phyloP scores from a whole-genome alignment of 2,888 invertebrate genomes.

The Noctua fimbriata region DNA sequence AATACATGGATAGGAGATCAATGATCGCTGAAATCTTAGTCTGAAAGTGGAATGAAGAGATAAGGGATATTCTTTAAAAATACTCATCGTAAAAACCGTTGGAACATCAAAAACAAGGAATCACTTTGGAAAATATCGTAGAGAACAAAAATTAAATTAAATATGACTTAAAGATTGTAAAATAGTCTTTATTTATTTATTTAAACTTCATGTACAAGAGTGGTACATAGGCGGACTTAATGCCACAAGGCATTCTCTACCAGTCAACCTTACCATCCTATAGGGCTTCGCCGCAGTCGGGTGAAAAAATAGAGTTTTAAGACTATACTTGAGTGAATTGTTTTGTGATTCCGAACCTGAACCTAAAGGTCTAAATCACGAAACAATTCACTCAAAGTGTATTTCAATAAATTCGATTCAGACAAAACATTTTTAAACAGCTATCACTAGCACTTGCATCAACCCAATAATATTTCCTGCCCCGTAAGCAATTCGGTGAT shows the following conservation, averaged over 20 bases:
- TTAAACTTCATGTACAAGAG: no score
- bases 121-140: background rate
- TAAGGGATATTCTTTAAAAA: background rate
- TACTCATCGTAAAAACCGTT: background rate
- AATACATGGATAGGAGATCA: background rate
- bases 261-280: no score
- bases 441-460: background rate
- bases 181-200: no score
- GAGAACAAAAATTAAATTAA: background rate
- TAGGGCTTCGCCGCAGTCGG: background rate
- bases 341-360: no score
- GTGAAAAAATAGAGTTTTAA: background rate
- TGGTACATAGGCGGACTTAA: no score
- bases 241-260: no score
- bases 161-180: background rate
- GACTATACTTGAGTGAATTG: no score
- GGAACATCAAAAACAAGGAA: background rate
- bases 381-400: background rate
- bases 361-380: background rate
- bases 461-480: constrained; percentile 25
- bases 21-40: background rate
- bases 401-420: background rate
- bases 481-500: constrained; percentile 34
- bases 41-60: background rate
- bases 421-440: background rate